Evolutionary conservation across 2,113 vertebrate species (phyloP), one percentile per base, ranked within the genome.

Genomic region (Chunga burmeisteri): DNA sequence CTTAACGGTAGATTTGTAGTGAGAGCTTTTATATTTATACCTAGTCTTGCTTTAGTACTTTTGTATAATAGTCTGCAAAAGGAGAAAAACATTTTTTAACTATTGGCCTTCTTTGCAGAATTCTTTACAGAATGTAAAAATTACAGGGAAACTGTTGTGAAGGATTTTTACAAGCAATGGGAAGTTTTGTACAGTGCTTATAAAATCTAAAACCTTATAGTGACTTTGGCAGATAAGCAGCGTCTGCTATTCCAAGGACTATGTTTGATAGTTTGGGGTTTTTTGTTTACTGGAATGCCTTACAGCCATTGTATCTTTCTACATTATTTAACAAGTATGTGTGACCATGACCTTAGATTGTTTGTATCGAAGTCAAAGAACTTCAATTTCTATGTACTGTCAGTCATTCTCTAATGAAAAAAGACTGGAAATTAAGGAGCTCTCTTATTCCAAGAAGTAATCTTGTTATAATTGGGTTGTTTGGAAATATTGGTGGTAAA

Each of bases 11-110:
- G 40, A 74, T 13, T 49, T 77, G 9, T 66, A 68, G 59, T 77
- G 16, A 30, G 40, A 52, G 18, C 20, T 93, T 44, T 67, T 16
- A 30, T 58, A 55, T 44, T 74, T 79, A 52, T 70, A 27, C 38
- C 11, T 44, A 34, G 11, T 46, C 36, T 75, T 86, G 42, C 34
- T 86, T 63, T 27, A 70, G 13, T 77, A 52, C 68, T 94, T 88
- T 86, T 65, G 62, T 19, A 3, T 74, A 66, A n/a, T 55, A 65
- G 27, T 74, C n/a, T 53, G 22, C 49, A 87, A 70, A 91, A 61
- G 42, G 11, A 52, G 16, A 81, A 68, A 86, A 84, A 0, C 0
- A 0, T n/a, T 32, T 91, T 83, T 81, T 42, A 73, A 32, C 7
- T 71, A 2, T 38, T 82, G 40, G 10, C 32, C 0, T 0, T 25